Evolutionary conservation across 2,888 invertebrate species (phyloP), one percentile per base, ranked within the genome.

Genomic region (Heliconius ismenius): DNA sequence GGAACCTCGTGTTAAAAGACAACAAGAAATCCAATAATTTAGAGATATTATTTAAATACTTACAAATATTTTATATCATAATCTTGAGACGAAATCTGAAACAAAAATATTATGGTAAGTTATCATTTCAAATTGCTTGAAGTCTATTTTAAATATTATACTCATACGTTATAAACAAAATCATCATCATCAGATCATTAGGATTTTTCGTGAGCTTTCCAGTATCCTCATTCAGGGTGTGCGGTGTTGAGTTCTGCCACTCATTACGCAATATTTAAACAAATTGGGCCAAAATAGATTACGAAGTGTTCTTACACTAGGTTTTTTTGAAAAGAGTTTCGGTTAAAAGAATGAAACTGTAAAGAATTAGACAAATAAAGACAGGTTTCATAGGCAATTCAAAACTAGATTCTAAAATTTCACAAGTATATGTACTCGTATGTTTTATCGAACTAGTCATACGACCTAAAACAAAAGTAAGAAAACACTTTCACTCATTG

Each of bases 41-140:
- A 15, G n/a, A 26, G 18, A 49, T 4, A 18, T 18, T 49, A 6
- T 32, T 28, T 39, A 49, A 54, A 62, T 75, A 76, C 76, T 76
- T 39, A 76, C 76, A 39, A 54, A 3, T 73, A 73, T 36, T 60
- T n/a, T 77, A 77, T 77, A 79, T 64, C 79, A 79, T 79, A 75
- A 62, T 73, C 73, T 63, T 24, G 43, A 24, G 18, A 36, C 3
- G 43, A 39, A 73, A 63, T 69, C 79, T 79, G 79, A 54, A 79
- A 79, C 77, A 79, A 77, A 68, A 68, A 58, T 9, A n/a, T 1
- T 43, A 43, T 10, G 7, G 26, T 72, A n/a, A 64, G 18, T n/a
- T 32, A 32, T 28, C 4, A 11, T 24, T 62, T 4, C 4, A 58
- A 3, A n/a, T 9, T 58, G n/a, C 3, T 21, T 54, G 1, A 58